Evolutionary conservation across 1,140 invertebrate species (phyloP).

Genomic region (Macrosteles quadrilineatus): DNA sequence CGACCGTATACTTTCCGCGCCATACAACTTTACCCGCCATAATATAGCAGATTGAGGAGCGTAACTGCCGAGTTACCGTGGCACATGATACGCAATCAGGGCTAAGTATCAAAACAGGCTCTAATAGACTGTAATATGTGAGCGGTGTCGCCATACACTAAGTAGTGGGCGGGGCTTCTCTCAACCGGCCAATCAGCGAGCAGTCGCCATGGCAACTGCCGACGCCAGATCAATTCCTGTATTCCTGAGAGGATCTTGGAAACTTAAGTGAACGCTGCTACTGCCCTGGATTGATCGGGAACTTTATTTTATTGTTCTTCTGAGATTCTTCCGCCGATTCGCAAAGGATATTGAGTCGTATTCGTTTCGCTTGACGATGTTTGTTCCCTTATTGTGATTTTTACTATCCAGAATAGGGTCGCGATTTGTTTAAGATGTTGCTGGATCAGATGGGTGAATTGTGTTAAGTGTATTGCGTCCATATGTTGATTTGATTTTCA

Average conservation of each 20-base stretch:
- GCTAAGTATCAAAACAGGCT: conserved; percentile 17
- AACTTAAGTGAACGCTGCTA: conserved; percentile 18
- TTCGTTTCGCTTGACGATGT: not conserved
- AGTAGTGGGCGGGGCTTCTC: conserved; percentile 14
- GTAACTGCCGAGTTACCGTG: not conserved
- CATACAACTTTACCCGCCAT: too few relatives aligned
- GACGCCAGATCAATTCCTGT: conserved; percentile 2
- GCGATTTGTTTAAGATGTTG: too few relatives aligned
- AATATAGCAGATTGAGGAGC: too few relatives aligned
- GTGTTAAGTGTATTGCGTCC: too few relatives aligned
- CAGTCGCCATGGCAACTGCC: conserved; percentile 5
- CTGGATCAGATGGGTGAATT: too few relatives aligned
- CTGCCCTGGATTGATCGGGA: conserved; percentile 11
- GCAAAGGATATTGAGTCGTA: not conserved
- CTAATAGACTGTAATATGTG: conserved; percentile 5
- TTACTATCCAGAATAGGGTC: not conserved
- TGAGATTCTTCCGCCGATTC: not conserved
- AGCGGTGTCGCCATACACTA: conserved; percentile 6
- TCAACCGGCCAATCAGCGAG: not conserved
- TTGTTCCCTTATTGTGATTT: not conserved
- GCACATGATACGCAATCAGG: not conserved
- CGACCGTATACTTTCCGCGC: too few relatives aligned
- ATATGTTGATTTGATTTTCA: too few relatives aligned
- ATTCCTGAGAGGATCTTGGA: conserved; percentile 12
- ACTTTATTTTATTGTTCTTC: conserved; percentile 12